Evolutionary conservation across 2,797 vertebrate species (phyloP).

Genomic region (Melanotaenia pygmaea): DNA sequence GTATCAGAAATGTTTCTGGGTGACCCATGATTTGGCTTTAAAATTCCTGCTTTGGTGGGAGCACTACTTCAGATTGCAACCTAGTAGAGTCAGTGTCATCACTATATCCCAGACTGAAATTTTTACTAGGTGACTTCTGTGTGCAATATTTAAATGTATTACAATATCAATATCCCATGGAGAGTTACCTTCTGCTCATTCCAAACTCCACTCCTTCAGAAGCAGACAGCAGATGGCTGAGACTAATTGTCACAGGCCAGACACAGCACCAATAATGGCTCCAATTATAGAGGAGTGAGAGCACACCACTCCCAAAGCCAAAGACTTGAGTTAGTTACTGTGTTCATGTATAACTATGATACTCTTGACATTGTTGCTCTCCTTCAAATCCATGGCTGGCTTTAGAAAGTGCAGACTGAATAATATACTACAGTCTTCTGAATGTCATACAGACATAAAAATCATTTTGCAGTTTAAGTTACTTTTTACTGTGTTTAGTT

Average conservation of each 20-base stretch:
- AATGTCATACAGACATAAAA: not conserved
- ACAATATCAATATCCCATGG: conserved; percentile 2
- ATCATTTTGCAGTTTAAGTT: not conserved
- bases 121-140: not conserved
- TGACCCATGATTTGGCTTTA: not conserved
- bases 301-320: conserved; percentile 34
- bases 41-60: not conserved
- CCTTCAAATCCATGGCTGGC: not conserved
- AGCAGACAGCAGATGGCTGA: conserved; percentile 60
- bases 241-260: conserved; percentile 52
- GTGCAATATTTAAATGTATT: conserved; percentile 18
- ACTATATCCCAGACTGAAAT: too few species aligned
- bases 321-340: conserved; percentile 24
- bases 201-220: conserved; percentile 24
- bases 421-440: not conserved
- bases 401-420: conserved; percentile 3
- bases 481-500: conserved; percentile 23
- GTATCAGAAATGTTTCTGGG: not conserved
- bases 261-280: conserved; percentile 40
- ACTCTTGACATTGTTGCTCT: conserved; percentile 12
- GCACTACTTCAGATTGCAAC: not conserved
- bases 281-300: conserved; percentile 47
- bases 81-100: not conserved
- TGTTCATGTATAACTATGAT: conserved; percentile 5
- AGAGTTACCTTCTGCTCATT: conserved; percentile 30